phyloP scores from a whole-genome alignment of 2,113 vertebrate genomes.

The Oryzias melastigma region DNA sequence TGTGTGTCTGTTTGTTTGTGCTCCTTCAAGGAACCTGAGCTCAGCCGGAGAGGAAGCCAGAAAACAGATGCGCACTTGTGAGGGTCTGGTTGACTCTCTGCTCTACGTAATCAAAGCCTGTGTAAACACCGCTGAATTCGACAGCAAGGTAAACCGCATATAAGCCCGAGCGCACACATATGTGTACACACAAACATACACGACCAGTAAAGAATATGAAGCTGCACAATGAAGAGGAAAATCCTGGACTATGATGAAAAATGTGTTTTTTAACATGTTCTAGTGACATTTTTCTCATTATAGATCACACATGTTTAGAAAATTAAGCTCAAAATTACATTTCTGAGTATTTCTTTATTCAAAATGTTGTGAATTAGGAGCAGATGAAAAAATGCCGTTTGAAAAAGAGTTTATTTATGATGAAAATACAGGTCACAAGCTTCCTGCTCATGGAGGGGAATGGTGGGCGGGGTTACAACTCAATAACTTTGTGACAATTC shows the following conservation, averaged over 20 bases:
- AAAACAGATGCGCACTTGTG: conserved; percentile 94
- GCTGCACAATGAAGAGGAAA: conserved; percentile 34
- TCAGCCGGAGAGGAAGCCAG: conserved; percentile 95
- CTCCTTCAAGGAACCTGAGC: conserved; percentile 87
- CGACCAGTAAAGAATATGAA: conserved; percentile 36
- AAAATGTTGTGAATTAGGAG: no score
- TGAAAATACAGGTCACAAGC: no score
- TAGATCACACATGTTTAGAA: no score
- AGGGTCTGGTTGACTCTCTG: conserved; percentile 93
- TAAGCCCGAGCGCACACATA: conserved; percentile 10
- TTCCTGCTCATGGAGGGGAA: no score
- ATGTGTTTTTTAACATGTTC: no score
- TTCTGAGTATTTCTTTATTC: no score
- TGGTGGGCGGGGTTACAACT: no score
- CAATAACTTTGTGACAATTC: no score
- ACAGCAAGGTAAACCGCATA: conserved; percentile 89
- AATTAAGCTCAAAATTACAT: no score
- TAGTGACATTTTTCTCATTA: no score
- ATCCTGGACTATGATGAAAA: not conserved
- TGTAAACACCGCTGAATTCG: conserved; percentile 95
- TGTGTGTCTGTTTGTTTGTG: conserved; percentile 17
- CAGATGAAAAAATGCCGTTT: no score
- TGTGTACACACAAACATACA: conserved; percentile 10
- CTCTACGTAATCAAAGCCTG: conserved; percentile 97
- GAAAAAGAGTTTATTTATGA: no score